A percentile compares a stretch with the other conserved stretches of the same genome.
Evolutionary conservation across 2,797 vertebrate genomes (phyloP).

Genomic region (Champsocephalus gunnari): DNA sequence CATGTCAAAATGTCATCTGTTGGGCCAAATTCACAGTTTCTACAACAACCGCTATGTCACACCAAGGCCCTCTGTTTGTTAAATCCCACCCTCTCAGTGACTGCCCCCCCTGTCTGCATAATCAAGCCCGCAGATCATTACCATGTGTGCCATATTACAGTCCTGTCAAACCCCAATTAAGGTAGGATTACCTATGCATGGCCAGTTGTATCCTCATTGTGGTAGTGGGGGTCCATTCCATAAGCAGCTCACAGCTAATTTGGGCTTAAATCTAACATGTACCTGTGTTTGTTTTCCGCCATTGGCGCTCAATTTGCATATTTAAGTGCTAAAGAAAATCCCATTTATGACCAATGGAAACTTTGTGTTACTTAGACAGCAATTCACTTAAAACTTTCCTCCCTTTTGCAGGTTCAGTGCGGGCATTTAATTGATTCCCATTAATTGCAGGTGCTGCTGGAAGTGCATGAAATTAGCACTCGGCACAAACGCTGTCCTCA

Average conservation of each 20-base stretch:
- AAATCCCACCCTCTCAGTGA: constrained; percentile 40
- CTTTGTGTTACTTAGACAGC: constrained; percentile 44
- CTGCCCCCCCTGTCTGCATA: constrained; percentile 47
- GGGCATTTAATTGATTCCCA: constrained; percentile 63
- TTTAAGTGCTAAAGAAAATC: constrained; percentile 30
- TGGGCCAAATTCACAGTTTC: constrained; percentile 24
- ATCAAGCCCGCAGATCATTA: constrained; percentile 70
- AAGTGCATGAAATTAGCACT: constrained; percentile 50
- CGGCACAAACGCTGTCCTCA: constrained; percentile 16
- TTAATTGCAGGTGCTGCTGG: constrained; percentile 66
- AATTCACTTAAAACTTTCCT: constrained; percentile 61
- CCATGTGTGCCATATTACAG: constrained; percentile 64
- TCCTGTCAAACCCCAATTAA: constrained; percentile 69
- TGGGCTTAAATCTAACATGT: constrained; percentile 34
- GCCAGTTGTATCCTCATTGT: constrained; percentile 67
- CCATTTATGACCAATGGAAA: constrained; percentile 42
- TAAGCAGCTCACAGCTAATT: constrained; percentile 52
- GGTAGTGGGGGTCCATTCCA: constrained; percentile 36
- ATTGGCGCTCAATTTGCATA: constrained; percentile 16
- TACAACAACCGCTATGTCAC: constrained; percentile 9
- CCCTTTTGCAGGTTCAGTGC: constrained; percentile 26
- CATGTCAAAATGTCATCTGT: constrained; percentile 15
- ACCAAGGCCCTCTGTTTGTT: constrained; percentile 41
- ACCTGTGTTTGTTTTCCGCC: constrained; percentile 42
- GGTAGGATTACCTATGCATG: constrained; percentile 72